Percentiles rank a stretch among this genome's conserved stretches.
Evolutionary conservation across 2,113 vertebrate species (phyloP).

Genomic region (Oostethus manadensis): DNA sequence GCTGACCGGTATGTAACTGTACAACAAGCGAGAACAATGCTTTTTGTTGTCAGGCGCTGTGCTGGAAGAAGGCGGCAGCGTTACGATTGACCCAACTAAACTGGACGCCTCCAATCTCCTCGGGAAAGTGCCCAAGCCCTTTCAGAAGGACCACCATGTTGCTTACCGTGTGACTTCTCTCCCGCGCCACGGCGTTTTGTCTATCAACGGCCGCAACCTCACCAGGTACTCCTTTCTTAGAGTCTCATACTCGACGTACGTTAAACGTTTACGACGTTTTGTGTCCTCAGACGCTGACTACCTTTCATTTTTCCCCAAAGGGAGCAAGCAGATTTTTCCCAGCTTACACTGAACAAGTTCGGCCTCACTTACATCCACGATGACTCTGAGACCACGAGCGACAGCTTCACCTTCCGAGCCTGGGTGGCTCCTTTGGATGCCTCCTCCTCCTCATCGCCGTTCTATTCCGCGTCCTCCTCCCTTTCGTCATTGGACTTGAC

Average conservation of each 20-base stretch:
- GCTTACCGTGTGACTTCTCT: conserved; percentile 79
- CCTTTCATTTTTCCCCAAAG: conserved; percentile 21
- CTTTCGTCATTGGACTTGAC: conserved; percentile 16
- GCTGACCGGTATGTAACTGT: neutral
- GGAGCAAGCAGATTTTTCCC: conserved; percentile 79
- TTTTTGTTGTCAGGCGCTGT: conserved; percentile 66
- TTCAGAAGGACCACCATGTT: conserved; percentile 70
- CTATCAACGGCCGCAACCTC: conserved; percentile 73
- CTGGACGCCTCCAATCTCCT: conserved; percentile 85
- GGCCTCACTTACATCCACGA: conserved; percentile 80
- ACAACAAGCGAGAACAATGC: neutral
- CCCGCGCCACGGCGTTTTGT: conserved; percentile 73
- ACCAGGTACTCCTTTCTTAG: conserved; percentile 48
- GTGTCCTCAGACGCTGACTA: too few species aligned
- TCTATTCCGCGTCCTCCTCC: conserved; percentile 43
- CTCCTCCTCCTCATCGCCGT: conserved; percentile 40
- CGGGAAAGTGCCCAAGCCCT: conserved; percentile 68
- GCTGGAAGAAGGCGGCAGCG: conserved; percentile 78
- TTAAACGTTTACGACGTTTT: too few species aligned
- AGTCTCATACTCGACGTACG: neutral
- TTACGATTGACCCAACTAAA: conserved; percentile 77
- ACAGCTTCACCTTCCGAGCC: conserved; percentile 80
- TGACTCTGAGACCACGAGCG: conserved; percentile 79
- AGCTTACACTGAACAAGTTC: conserved; percentile 76
- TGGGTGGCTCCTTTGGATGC: conserved; percentile 74